phyloP scores from a whole-genome alignment of 1,140 invertebrate species.

The Oryzaephilus surinamensis region DNA sequence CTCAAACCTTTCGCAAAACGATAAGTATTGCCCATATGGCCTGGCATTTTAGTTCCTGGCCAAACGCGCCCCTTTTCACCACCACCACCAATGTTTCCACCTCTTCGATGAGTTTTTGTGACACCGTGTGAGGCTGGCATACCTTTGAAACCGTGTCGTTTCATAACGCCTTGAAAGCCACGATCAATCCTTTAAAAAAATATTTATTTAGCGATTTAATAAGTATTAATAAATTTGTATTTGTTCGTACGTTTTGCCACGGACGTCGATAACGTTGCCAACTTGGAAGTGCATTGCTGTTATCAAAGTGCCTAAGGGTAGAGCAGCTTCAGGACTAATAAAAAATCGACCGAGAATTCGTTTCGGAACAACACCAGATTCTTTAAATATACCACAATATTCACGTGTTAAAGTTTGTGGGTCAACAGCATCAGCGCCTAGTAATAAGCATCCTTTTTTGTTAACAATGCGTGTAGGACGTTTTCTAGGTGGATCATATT shows the following conservation, averaged over 20 bases:
- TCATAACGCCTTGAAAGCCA: slow-evolving; percentile 98
- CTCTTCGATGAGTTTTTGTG: slow-evolving; percentile 90
- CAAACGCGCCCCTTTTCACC: slow-evolving; percentile 76
- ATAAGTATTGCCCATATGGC: slow-evolving; percentile 88
- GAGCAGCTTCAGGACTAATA: slow-evolving; percentile 73
- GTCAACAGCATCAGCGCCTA: slow-evolving; percentile 84
- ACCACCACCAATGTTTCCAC: slow-evolving; percentile 82
- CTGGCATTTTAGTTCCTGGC: slow-evolving; percentile 94
- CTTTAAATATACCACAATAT: slow-evolving; percentile 79
- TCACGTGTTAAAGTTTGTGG: slow-evolving; percentile 78
- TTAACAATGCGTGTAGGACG: slow-evolving; percentile 31
- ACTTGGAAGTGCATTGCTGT: slow-evolving; percentile 80
- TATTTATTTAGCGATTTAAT: slow-evolving; percentile 8
- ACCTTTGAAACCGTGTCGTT: slow-evolving; percentile 91
- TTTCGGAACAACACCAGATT: slow-evolving; percentile 84
- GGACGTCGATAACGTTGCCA: slow-evolving; percentile 84
- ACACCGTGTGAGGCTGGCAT: slow-evolving; percentile 84
- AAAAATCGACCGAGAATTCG: slow-evolving; percentile 72
- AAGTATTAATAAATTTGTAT: slow-evolving; percentile 36
- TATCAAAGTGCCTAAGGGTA: slow-evolving; percentile 84
- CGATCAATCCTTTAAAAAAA: slow-evolving; percentile 60
- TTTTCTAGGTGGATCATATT: slow-evolving; percentile 50
- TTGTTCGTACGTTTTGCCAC: slow-evolving; percentile 91
- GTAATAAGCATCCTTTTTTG: slow-evolving; percentile 60
- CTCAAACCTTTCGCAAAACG: slow-evolving; percentile 60